These are phyloP conservation scores for Acleris sparsana DNA, from an alignment of 2,888 invertebrate genomes.

Conservation along the genomic window DNA sequence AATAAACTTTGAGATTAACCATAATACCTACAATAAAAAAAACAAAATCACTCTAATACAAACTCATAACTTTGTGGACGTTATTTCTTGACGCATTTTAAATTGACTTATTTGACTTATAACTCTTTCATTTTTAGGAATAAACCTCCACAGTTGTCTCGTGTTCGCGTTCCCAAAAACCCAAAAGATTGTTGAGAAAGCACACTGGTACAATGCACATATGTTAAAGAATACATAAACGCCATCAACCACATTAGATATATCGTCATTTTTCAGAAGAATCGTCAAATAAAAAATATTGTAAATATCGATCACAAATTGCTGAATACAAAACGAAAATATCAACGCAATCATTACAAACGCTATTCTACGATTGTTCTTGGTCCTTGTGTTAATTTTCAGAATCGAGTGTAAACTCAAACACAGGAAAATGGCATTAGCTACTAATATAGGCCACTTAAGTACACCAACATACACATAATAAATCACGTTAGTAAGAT, in stretches of 20 bases:
- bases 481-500: constrained; percentile 41
- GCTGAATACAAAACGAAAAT: constrained; percentile 68
- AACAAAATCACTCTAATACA: neutral
- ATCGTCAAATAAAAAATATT: constrained; percentile 52
- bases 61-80: constrained; percentile 19
- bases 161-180: constrained; percentile 69
- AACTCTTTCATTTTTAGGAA: constrained; percentile 29
- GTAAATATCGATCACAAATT: constrained; percentile 58
- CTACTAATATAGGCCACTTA: constrained; percentile 67
- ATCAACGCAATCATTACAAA: constrained; percentile 64
- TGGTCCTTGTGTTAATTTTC: constrained; percentile 50
- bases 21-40: neutral
- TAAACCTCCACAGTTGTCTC: constrained; percentile 59
- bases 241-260: constrained; percentile 39
- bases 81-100: neutral
- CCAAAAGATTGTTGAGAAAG: constrained; percentile 68
- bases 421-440: constrained; percentile 59
- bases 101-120: constrained; percentile 29
- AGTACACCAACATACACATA: constrained; percentile 53
- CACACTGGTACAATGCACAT: constrained; percentile 64
- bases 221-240: constrained; percentile 45
- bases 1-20: neutral
- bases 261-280: constrained; percentile 36
- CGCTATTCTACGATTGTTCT: constrained; percentile 56
- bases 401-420: constrained; percentile 58